These are phyloP conservation scores for Siderastrea siderea DNA, from an alignment of 92 coral and sea anemone genomes.

Conservation along the genomic window DNA sequence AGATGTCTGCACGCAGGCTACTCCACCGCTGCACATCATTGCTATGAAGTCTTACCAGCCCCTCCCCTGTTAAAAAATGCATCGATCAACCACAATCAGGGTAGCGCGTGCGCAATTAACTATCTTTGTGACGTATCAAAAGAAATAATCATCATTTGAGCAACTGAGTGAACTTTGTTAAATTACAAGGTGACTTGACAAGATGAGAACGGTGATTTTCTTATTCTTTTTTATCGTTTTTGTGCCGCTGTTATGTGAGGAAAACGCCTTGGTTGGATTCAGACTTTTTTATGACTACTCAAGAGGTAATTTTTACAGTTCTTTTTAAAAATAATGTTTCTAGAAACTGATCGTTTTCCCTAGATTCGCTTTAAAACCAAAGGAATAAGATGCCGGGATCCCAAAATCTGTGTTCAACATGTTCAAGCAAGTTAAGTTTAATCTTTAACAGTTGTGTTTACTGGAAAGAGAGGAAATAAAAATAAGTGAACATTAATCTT, in stretches of 20 bases:
- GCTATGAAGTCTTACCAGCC: no score
- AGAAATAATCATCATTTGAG: neutral
- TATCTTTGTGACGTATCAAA: slow-evolving; percentile 11
- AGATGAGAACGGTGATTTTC: slow-evolving; percentile 17
- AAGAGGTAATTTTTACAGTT: neutral
- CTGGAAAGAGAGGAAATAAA: neutral
- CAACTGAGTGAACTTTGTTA: neutral
- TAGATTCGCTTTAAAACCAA: neutral
- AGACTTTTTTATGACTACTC: neutral
- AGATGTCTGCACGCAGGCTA: no score
- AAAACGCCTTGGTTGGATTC: slow-evolving; percentile 21
- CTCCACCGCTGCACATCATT: no score
- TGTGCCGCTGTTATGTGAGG: slow-evolving; percentile 22
- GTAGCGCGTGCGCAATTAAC: neutral
- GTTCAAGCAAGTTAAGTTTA: neutral
- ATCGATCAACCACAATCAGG: slow-evolving; percentile 13
- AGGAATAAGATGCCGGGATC: neutral
- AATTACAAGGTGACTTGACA: neutral
- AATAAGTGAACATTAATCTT: neutral
- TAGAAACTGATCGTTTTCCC: neutral
- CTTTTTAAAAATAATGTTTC: neutral
- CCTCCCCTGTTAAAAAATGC: neutral
- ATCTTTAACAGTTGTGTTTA: neutral
- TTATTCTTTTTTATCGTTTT: neutral
- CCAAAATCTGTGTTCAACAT: neutral